Evolutionary conservation across 1,140 invertebrate genomes (phyloP), one percentile per base, ranked within the genome.

Genomic region (Achatina immaculata): DNA sequence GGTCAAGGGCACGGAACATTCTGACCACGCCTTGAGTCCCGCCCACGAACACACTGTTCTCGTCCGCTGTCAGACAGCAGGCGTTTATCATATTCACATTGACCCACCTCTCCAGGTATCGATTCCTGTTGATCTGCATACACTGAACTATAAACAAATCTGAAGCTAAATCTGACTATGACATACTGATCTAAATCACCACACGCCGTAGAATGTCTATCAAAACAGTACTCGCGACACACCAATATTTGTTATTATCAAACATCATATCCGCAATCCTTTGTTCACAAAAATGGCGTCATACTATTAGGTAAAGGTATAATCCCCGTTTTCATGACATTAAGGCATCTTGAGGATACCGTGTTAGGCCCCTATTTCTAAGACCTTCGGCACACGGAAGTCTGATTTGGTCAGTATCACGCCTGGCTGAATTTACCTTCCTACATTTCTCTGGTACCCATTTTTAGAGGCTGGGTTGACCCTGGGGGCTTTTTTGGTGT

Each of bases 81-180:
- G 68, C 68, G 4, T 42, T 38, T 4, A 14, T 9, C 66, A 80
- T 51, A 45, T 72, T 72, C 24, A 72, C 78, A 45, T 80, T 55
- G 9, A 80, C 68, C 78, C 78, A 80, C 4, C 78, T 24, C 48
- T 80, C 78, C 31, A 80, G 68, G 9, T 71, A 45, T 38, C 78
- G 34, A 68, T 69, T 66, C 21, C 68, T 48, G 48, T 80, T 80
- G 42, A 80, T 72, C 78, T 80, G 40, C 0, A 36, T 36, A 28
- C 7, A 45, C 1, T n/a, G 65, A 14, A 34, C 14, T 21, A 68
- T 11, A 68, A 9, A 68, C n/a, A n/a, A n/a, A n/a, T 16, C 14
- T 16, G 51, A 55, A n/a, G n/a, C 14, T 16, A n/a, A 55, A n/a
- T 16, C 14, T 16, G 51, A 55, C 14, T 16, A n/a, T 16, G 51